Conservation (phyloP, 2,113 vertebrate species). For the Casuarius casuarius region DNA sequence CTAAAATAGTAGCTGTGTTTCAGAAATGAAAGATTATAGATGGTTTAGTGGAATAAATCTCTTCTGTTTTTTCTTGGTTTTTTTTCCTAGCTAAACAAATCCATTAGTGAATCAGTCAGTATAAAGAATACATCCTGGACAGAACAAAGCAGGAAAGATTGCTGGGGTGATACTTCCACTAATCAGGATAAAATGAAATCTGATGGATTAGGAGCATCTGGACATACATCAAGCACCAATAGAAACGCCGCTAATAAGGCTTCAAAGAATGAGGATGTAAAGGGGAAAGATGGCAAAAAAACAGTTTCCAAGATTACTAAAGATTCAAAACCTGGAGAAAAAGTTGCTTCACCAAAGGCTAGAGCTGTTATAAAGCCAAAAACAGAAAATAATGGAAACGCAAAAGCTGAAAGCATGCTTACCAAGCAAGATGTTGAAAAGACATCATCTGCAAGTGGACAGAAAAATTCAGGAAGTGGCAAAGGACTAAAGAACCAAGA, state of each 20-base stretch:
- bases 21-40: neutral
- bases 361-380: constrained; percentile 81
- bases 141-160: constrained; percentile 66
- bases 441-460: constrained; percentile 70
- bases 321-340: constrained; percentile 80
- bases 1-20: neutral
- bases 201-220: constrained; percentile 87
- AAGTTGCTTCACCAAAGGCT: constrained; percentile 78
- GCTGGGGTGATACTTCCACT: constrained; percentile 54
- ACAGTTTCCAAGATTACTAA: constrained; percentile 72
- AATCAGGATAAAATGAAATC: constrained; percentile 92
- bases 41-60: neutral
- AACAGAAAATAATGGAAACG: constrained; percentile 79
- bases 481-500: constrained; percentile 79
- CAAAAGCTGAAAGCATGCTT: constrained; percentile 70
- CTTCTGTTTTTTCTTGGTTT: neutral
- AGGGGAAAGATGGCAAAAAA: constrained; percentile 84
- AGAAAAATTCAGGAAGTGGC: constrained; percentile 74
- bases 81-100: constrained; percentile 74
- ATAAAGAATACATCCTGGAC: constrained; percentile 72
- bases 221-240: constrained; percentile 74
- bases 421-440: constrained; percentile 75
- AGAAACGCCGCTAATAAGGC: constrained; percentile 80
- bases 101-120: constrained; percentile 70
- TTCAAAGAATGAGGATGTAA: constrained; percentile 81